These are phyloP conservation scores for Lycorma delicatula DNA, from an alignment of 1,140 invertebrate species.

Conservation along the genomic window DNA sequence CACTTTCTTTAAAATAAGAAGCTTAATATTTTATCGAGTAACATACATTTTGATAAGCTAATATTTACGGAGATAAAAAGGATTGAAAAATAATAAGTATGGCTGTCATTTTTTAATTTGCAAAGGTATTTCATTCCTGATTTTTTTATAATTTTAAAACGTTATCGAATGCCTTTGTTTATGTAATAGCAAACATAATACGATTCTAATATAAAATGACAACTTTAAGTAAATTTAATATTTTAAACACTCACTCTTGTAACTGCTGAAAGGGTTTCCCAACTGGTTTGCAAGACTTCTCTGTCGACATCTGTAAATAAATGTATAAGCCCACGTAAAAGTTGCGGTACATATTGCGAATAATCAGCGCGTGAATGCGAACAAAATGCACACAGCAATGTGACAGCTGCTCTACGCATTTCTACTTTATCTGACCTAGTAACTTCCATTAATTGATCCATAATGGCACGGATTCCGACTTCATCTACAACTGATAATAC, in stretches of 20 bases:
- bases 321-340: constrained; percentile 78
- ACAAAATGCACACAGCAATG: constrained; percentile 84
- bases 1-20: no score
- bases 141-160: no score
- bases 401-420: constrained; percentile 66
- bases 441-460: constrained; percentile 82
- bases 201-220: no score
- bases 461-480: constrained; percentile 74
- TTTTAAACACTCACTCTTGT: constrained; percentile 66
- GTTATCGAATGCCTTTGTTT: no score
- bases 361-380: constrained; percentile 80
- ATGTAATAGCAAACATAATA: no score
- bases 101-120: no score
- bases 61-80: no score
- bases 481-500: constrained; percentile 84
- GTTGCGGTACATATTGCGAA: constrained; percentile 74
- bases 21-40: no score
- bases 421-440: constrained; percentile 51
- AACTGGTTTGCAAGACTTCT: constrained; percentile 70
- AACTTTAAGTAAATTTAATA: no score
- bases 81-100: no score
- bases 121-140: no score
- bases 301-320: constrained; percentile 70
- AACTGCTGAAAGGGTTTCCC: constrained; percentile 84
- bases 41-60: no score